Evolutionary conservation across 2,797 vertebrate genomes (phyloP).

Genomic region (Myotis daubentonii): DNA sequence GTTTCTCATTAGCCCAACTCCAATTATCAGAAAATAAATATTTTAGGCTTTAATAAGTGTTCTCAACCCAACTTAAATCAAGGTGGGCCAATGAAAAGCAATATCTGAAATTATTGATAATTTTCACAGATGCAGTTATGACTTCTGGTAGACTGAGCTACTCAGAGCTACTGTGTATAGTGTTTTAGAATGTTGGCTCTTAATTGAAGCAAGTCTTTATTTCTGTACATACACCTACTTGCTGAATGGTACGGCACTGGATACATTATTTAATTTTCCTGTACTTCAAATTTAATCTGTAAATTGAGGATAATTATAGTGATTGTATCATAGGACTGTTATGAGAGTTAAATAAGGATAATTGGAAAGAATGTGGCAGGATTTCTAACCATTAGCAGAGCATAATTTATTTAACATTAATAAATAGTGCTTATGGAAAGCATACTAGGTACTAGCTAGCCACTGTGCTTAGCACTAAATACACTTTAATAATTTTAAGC

Average conservation of each 20-base stretch:
- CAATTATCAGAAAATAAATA: constrained; percentile 34
- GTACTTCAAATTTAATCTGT: background rate
- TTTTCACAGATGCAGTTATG: background rate
- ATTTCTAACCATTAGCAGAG: background rate
- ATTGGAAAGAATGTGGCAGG: background rate
- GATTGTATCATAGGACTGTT: background rate
- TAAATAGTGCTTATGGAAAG: background rate
- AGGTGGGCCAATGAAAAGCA: background rate
- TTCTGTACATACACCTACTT: background rate
- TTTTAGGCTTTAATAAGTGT: background rate
- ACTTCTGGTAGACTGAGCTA: background rate
- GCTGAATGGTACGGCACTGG: background rate
- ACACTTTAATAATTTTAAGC: background rate
- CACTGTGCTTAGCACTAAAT: background rate
- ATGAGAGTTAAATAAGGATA: background rate
- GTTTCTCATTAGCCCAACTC: background rate
- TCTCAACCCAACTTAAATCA: background rate
- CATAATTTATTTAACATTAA: background rate
- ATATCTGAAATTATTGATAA: background rate
- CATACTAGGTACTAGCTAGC: background rate
- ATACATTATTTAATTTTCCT: background rate
- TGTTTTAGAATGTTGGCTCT: background rate
- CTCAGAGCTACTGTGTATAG: background rate
- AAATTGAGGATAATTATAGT: background rate
- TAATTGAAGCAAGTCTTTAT: background rate